A percentile compares a stretch with the other conserved stretches of the same genome.
Evolutionary conservation across 1,140 invertebrate species (phyloP).

Genomic region (Diabrotica virgifera): DNA sequence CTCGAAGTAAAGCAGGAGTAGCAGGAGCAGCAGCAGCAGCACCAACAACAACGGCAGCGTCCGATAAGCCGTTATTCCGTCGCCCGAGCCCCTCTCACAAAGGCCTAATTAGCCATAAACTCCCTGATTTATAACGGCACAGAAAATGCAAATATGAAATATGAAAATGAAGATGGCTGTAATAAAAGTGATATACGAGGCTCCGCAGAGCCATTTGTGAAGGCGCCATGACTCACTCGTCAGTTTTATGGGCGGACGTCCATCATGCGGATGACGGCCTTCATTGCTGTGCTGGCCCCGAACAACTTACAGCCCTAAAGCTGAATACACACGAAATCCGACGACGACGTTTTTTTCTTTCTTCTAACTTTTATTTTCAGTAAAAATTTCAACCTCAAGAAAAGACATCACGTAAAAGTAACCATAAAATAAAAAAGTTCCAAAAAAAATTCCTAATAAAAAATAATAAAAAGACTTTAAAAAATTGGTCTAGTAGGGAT

Average conservation of each 20-base stretch:
- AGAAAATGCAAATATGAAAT: conserved; percentile 74
- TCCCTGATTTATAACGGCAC: conserved; percentile 62
- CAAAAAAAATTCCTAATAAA: no score
- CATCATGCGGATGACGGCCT: conserved; percentile 65
- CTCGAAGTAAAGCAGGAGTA: background rate
- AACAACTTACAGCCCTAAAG: conserved; percentile 30
- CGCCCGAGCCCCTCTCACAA: conserved; percentile 50
- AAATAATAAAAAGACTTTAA: no score
- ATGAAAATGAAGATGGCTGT: conserved; percentile 77
- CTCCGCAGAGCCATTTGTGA: conserved; percentile 71
- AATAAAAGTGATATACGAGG: conserved; percentile 76
- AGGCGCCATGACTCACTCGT: conserved; percentile 61
- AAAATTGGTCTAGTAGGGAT: no score
- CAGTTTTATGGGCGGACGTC: conserved; percentile 62
- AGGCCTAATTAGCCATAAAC: conserved; percentile 69
- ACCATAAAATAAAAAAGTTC: no score
- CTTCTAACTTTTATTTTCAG: no score
- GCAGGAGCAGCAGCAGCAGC: background rate
- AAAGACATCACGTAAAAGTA: no score
- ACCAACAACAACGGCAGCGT: conserved; percentile 33
- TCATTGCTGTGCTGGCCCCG: conserved; percentile 54
- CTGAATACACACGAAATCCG: conserved; percentile 24
- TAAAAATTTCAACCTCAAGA: no score
- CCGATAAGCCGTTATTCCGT: conserved; percentile 49
- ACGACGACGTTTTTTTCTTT: no score